Evolutionary conservation across 2,113 vertebrate species (phyloP).

Genomic region (Chascanopsetta lugubris): DNA sequence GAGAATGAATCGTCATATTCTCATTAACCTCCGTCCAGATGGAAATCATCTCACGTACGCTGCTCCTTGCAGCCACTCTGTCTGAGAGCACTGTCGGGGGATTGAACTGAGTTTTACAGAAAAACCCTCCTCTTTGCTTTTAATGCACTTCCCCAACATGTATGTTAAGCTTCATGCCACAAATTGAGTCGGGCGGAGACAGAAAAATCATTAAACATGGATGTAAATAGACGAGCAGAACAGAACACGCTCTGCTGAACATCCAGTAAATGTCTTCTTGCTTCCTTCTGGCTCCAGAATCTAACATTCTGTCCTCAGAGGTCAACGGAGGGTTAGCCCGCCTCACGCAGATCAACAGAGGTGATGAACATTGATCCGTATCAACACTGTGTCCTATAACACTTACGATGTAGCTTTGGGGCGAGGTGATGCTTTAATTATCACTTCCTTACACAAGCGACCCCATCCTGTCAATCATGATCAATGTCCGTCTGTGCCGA

Average conservation of each 20-base stretch:
- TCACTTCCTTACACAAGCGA: conserved; percentile 10
- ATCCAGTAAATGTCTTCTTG: background rate
- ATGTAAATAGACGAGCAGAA: too few species aligned
- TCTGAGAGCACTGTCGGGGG: background rate
- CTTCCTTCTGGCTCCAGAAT: background rate
- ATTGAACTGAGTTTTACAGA: background rate
- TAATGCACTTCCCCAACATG: too few species aligned
- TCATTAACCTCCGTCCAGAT: conserved; percentile 21
- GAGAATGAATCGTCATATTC: conserved; percentile 33
- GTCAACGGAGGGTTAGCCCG: background rate
- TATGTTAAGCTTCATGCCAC: background rate
- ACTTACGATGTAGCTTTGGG: conserved; percentile 28
- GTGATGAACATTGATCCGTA: background rate
- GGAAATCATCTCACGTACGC: background rate
- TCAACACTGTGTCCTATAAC: background rate
- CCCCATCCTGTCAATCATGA: conserved; percentile 13
- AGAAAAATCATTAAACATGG: background rate
- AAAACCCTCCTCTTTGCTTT: conserved; percentile 1
- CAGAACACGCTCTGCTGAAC: background rate
- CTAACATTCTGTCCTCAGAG: background rate
- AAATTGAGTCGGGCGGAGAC: background rate
- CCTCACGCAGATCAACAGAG: background rate
- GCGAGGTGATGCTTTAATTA: conserved; percentile 35
- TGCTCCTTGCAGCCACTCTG: background rate
- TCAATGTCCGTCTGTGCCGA: background rate